Conservation (phyloP, 1,140 invertebrate genomes). For the Sycophila sp. region DNA sequence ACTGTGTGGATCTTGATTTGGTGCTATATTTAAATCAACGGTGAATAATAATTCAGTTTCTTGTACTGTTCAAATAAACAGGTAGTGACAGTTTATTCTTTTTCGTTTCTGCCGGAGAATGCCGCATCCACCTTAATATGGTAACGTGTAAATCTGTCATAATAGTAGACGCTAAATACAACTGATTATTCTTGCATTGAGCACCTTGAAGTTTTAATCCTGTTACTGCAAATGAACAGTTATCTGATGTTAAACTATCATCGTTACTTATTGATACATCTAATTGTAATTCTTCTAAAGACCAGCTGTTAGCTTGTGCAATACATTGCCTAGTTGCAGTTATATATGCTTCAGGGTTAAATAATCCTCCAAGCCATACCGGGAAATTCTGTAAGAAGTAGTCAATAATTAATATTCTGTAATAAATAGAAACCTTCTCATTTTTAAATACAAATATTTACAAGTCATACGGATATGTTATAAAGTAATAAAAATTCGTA, state of each 20-base stretch:
- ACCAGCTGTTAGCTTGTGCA: constrained; percentile 92
- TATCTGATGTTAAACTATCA: constrained; percentile 72
- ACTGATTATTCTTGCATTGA: constrained; percentile 88
- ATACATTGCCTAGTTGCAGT: constrained; percentile 98
- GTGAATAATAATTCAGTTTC: constrained; percentile 95
- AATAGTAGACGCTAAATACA: constrained; percentile 92
- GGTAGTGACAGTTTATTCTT: constrained; percentile 86
- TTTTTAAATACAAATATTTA: no score
- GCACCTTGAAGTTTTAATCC: constrained; percentile 96
- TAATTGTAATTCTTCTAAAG: constrained; percentile 93
- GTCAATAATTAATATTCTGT: no score
- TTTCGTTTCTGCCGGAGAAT: constrained; percentile 67
- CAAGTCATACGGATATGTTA: no score
- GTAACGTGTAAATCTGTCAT: constrained; percentile 93
- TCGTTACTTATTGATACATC: constrained; percentile 77
- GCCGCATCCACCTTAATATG: constrained; percentile 87
- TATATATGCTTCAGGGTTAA: constrained; percentile 99
- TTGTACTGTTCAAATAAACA: constrained; percentile 96
- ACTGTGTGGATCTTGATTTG: constrained; percentile 86
- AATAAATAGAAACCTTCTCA: no score
- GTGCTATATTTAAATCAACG: constrained; percentile 89
- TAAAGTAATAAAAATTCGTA: not conserved
- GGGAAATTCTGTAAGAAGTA: constrained; percentile 77
- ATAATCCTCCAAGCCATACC: constrained; percentile 95
- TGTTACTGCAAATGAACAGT: constrained; percentile 84